A percentile compares a stretch with the other conserved stretches of the same genome.
Conservation (phyloP, 2,888 invertebrate genomes). For the Drosophila trichaetosa region DNA sequence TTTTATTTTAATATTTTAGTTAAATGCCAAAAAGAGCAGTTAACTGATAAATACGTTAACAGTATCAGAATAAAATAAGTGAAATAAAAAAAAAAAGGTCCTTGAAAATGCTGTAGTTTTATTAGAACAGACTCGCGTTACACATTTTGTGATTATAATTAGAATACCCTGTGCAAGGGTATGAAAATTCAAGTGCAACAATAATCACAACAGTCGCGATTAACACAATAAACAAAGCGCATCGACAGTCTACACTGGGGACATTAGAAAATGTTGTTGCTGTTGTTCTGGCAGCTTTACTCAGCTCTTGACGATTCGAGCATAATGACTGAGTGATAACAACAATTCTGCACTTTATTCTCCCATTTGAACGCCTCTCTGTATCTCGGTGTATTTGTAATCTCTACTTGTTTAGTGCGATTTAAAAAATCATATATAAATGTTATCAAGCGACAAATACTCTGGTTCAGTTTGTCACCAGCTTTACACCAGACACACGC, state of each 20-base stretch:
- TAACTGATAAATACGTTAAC: background rate
- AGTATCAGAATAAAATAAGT: background rate
- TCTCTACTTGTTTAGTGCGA: slow-evolving; percentile 36
- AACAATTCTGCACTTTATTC: slow-evolving; percentile 43
- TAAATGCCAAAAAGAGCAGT: background rate
- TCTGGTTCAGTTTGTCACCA: slow-evolving; percentile 53
- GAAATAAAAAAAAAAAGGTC: background rate
- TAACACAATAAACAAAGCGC: slow-evolving; percentile 36
- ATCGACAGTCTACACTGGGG: slow-evolving; percentile 26
- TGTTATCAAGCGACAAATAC: slow-evolving; percentile 52
- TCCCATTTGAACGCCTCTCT: slow-evolving; percentile 13
- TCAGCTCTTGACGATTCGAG: slow-evolving; percentile 34
- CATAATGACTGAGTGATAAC: slow-evolving; percentile 65
- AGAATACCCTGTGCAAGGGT: background rate
- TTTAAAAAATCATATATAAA: slow-evolving; percentile 62
- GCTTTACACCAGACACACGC: slow-evolving; percentile 9
- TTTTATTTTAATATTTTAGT: background rate
- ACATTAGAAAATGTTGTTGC: slow-evolving; percentile 23
- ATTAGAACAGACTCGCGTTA: background rate
- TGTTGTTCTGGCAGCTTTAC: slow-evolving; percentile 11
- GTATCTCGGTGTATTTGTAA: slow-evolving; percentile 16
- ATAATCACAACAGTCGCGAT: slow-evolving; percentile 28
- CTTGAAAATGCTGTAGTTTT: too few species aligned
- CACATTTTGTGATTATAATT: background rate
- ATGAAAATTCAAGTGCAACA: slow-evolving; percentile 10